Evolutionary conservation across 2,888 invertebrate species (phyloP).

Genomic region (Parnassius mnemosyne): DNA sequence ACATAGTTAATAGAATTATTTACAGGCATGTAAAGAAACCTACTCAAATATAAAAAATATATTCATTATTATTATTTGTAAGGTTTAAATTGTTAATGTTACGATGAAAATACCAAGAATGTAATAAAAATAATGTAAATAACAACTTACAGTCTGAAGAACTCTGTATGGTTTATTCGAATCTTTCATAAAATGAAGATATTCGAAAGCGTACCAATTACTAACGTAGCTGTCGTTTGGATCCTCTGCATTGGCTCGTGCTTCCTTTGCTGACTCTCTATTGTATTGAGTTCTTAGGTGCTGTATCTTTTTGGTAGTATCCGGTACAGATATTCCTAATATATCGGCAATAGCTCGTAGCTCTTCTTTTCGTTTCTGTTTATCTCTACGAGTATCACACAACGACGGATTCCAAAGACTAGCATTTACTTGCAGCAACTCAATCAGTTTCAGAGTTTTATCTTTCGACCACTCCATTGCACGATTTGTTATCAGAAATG

Average conservation of each 20-base stretch:
- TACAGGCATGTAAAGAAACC: too few species aligned
- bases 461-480: slow-evolving; percentile 76
- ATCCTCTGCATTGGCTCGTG: slow-evolving; percentile 69
- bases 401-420: slow-evolving; percentile 68
- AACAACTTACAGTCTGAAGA: slow-evolving; percentile 56
- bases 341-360: slow-evolving; percentile 62
- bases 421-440: slow-evolving; percentile 67
- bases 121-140: too few species aligned
- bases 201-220: slow-evolving; percentile 81
- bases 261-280: slow-evolving; percentile 79
- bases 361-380: slow-evolving; percentile 71
- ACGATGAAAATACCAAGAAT: too few species aligned
- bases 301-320: slow-evolving; percentile 81
- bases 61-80: too few species aligned
- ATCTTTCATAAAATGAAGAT: slow-evolving; percentile 80
- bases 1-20: too few species aligned
- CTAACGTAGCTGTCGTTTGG: slow-evolving; percentile 76
- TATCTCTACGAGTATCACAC: slow-evolving; percentile 66
- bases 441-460: slow-evolving; percentile 69
- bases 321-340: slow-evolving; percentile 62
- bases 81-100: too few species aligned
- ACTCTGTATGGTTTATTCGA: slow-evolving; percentile 72
- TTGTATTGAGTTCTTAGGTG: slow-evolving; percentile 82
- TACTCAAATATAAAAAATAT: too few species aligned
- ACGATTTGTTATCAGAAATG: slow-evolving; percentile 33